phyloP scores from a whole-genome alignment of 2,888 invertebrate genomes.

The Busseola fusca region DNA sequence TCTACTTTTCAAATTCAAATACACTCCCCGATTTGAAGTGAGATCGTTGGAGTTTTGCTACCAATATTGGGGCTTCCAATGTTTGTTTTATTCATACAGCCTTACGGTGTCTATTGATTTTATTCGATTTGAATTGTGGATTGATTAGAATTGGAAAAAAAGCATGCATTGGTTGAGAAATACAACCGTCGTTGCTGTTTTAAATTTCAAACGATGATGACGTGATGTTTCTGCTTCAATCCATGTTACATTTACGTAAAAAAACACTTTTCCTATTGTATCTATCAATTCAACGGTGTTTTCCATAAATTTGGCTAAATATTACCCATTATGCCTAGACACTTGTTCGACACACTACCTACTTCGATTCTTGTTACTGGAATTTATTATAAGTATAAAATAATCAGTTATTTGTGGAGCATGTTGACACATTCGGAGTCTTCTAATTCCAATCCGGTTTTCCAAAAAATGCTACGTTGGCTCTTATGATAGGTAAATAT shows the following conservation, averaged over 20 bases:
- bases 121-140: neutral
- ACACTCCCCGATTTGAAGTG: neutral
- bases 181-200: neutral
- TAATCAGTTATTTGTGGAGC: neutral
- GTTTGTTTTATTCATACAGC: neutral
- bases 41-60: neutral
- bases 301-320: conserved; percentile 3
- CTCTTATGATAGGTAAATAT: neutral
- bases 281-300: neutral
- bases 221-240: neutral
- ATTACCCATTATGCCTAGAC: neutral
- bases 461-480: neutral
- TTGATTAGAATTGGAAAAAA: conserved; percentile 17
- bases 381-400: no score
- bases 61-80: neutral
- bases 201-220: conserved; percentile 7
- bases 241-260: neutral
- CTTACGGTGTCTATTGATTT: no score
- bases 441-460: neutral
- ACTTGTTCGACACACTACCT: neutral
- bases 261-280: neutral
- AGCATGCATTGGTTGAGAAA: neutral
- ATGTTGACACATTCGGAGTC: neutral
- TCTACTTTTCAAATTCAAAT: conserved; percentile 3
- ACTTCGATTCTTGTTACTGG: neutral